These are phyloP conservation scores for Ennomos erosarius DNA, from an alignment of 2,888 invertebrate species.

Conservation along the genomic window DNA sequence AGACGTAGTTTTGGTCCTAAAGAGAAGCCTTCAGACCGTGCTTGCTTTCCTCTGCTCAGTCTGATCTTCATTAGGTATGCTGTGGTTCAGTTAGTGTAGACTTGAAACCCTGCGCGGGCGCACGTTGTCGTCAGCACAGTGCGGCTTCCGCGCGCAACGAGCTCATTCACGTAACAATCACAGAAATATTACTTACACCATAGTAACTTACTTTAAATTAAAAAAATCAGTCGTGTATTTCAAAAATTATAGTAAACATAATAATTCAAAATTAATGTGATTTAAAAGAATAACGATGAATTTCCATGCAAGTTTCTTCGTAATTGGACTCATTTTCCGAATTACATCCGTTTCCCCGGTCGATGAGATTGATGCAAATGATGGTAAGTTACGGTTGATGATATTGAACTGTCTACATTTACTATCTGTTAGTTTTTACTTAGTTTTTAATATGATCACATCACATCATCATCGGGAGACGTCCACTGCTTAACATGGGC, in stretches of 20 bases:
- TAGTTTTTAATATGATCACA: no score
- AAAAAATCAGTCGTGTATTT: background rate
- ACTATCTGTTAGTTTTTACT: no score
- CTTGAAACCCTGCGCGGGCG: constrained; percentile 49
- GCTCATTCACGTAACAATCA: constrained; percentile 22
- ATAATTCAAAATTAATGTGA: constrained; percentile 34
- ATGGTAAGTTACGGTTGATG: constrained; percentile 55
- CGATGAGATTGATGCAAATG: constrained; percentile 71
- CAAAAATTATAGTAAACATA: constrained; percentile 1
- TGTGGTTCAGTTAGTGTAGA: constrained; percentile 32
- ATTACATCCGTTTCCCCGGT: constrained; percentile 69
- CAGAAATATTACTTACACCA: background rate
- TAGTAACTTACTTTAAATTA: background rate
- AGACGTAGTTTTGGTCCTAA: constrained; percentile 50
- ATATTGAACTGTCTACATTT: no score
- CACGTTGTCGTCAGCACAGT: constrained; percentile 38
- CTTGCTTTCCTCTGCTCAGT: constrained; percentile 1
- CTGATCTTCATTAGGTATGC: no score
- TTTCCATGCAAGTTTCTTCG: constrained; percentile 58
- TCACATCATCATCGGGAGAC: no score
- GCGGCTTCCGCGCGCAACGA: constrained; percentile 22
- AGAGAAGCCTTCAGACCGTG: constrained; percentile 41
- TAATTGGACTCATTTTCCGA: constrained; percentile 70
- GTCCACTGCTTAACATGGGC: no score
- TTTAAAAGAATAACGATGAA: constrained; percentile 52